A percentile compares a stretch with the other conserved stretches of the same genome.
Evolutionary conservation across 2,113 vertebrate species (phyloP).

Genomic region (Oncorhynchus tshawytscha): DNA sequence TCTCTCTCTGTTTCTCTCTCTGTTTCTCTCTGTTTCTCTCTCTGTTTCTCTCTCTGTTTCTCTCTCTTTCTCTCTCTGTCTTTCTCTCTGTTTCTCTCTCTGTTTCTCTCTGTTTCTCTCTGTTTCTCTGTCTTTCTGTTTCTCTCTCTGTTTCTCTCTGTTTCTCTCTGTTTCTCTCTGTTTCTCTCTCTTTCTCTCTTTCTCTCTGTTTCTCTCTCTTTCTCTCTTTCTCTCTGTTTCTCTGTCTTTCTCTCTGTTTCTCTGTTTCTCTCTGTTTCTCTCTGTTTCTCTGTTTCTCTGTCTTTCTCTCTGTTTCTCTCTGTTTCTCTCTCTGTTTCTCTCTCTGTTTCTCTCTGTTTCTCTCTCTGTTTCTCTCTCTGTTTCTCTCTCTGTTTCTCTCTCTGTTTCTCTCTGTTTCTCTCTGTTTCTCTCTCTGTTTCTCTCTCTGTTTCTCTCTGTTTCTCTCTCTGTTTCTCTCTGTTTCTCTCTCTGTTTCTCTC

Average conservation of each 20-base stretch:
- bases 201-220: background rate
- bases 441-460: background rate
- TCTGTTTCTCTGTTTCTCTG: background rate
- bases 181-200: too few relatives aligned
- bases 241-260: slow-evolving; percentile 2
- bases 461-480: too few relatives aligned
- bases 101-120: slow-evolving; percentile 13
- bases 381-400: background rate
- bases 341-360: slow-evolving; percentile 16
- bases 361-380: background rate
- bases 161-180: too few relatives aligned
- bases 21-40: slow-evolving; percentile 10
- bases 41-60: background rate
- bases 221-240: too few relatives aligned
- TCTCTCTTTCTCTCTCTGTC: background rate
- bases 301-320: slow-evolving; percentile 1
- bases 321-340: too few relatives aligned
- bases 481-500: too few relatives aligned
- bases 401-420: too few relatives aligned
- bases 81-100: too few relatives aligned
- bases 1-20: too few relatives aligned
- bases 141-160: too few relatives aligned
- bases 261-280: slow-evolving; percentile 9
- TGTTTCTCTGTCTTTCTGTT: background rate
- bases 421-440: slow-evolving; percentile 1